A percentile compares a stretch with the other conserved stretches of the same genome.
These are phyloP conservation scores for Chrysolina oricalcia DNA, from an alignment of 2,888 invertebrate species.

Conservation along the genomic window DNA sequence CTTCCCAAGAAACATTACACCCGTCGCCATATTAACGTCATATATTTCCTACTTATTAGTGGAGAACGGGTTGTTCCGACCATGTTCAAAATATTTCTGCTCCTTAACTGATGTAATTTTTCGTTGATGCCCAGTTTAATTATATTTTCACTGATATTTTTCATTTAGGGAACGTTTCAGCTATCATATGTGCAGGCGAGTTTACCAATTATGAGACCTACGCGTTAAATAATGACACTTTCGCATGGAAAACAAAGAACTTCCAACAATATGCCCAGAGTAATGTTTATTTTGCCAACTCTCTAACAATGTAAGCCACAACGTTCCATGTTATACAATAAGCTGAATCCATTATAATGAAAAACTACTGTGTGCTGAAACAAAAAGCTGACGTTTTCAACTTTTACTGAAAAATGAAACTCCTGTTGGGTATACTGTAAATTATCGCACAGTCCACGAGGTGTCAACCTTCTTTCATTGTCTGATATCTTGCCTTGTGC, in stretches of 20 bases:
- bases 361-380: constrained; percentile 61
- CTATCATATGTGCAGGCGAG: constrained; percentile 14
- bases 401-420: constrained; percentile 59
- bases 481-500: constrained; percentile 36
- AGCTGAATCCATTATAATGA: constrained; percentile 60
- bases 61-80: no score
- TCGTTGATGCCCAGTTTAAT: neutral
- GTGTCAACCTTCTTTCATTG: constrained; percentile 43
- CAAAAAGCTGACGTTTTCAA: constrained; percentile 59
- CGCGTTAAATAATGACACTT: constrained; percentile 29
- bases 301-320: constrained; percentile 25
- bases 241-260: constrained; percentile 27
- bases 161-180: neutral
- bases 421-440: constrained; percentile 39
- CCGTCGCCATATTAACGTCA: no score
- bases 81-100: no score
- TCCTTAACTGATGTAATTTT: no score
- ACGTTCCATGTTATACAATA: constrained; percentile 26
- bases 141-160: neutral
- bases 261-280: constrained; percentile 16
- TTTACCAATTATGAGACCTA: constrained; percentile 27
- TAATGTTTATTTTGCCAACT: constrained; percentile 29
- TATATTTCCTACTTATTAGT: no score
- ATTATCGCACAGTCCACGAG: constrained; percentile 42
- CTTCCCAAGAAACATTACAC: no score